Evolutionary conservation across 2,113 vertebrate species (phyloP).

Genomic region (Aix galericulata): DNA sequence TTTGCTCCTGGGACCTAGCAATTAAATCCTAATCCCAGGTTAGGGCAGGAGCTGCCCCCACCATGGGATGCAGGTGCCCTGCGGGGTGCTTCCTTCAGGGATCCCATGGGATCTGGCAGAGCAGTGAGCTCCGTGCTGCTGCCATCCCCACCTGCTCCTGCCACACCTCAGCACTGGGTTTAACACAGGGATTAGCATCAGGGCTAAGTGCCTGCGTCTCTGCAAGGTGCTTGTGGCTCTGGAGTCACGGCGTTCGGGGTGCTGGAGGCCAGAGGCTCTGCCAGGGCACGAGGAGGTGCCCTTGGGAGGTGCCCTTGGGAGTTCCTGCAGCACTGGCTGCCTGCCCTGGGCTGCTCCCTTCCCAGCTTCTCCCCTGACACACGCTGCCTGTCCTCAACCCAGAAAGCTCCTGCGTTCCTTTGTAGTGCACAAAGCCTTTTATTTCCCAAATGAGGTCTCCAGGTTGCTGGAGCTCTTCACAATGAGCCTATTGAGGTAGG

Average conservation of each 20-base stretch:
- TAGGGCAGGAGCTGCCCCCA: neutral
- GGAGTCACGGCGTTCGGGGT: neutral
- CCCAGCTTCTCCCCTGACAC: neutral
- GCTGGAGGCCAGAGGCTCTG: neutral
- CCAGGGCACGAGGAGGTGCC: neutral
- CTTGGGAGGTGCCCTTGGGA: neutral
- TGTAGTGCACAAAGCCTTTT: neutral
- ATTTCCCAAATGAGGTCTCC: neutral
- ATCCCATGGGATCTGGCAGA: neutral
- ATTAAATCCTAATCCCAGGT: neutral
- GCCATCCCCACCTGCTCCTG: accelerated
- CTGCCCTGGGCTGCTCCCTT: neutral
- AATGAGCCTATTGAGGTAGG: neutral
- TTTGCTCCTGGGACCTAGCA: neutral
- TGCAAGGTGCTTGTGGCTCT: neutral
- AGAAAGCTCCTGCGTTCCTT: neutral
- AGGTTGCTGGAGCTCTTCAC: neutral
- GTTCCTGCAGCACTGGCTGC: neutral
- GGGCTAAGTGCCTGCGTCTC: neutral
- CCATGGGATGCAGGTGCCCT: neutral
- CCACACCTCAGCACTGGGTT: accelerated
- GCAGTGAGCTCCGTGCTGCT: neutral
- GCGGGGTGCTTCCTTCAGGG: neutral
- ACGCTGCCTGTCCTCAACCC: neutral
- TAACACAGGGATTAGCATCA: neutral